These are phyloP conservation scores for Bombyx huttoni DNA, from an alignment of 2,888 invertebrate genomes.

Conservation along the genomic window DNA sequence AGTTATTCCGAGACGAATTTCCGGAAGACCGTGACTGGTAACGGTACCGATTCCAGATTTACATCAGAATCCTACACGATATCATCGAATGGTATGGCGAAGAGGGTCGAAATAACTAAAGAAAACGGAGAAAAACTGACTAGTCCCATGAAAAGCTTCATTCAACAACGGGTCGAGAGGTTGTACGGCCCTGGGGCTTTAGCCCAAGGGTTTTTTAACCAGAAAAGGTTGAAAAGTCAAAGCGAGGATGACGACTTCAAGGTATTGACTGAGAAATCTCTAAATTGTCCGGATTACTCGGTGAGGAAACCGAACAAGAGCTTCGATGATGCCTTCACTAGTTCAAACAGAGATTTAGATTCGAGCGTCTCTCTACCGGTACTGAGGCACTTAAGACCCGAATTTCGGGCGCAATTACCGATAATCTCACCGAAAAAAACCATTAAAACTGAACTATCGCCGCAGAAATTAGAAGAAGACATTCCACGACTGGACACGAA, in stretches of 20 bases:
- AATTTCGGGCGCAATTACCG: constrained; percentile 88
- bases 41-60: constrained; percentile 44
- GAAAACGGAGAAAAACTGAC: constrained; percentile 59
- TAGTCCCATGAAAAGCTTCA: constrained; percentile 80
- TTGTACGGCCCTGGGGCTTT: constrained; percentile 90
- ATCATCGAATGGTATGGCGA: constrained; percentile 59
- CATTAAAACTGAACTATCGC: constrained; percentile 40
- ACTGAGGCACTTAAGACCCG: constrained; percentile 85
- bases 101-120: constrained; percentile 59
- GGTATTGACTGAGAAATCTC: constrained; percentile 50
- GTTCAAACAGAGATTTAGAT: constrained; percentile 41
- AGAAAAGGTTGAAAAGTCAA: constrained; percentile 61
- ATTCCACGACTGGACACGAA: constrained; percentile 34
- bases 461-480: constrained; percentile 35
- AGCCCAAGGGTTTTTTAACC: constrained; percentile 87
- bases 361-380: constrained; percentile 76
- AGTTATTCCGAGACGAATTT: constrained; percentile 66
- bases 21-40: constrained; percentile 44
- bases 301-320: constrained; percentile 26
- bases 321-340: constrained; percentile 31
- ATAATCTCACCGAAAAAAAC: constrained; percentile 75
- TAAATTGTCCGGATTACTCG: constrained; percentile 41
- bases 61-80: constrained; percentile 60
- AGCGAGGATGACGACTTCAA: constrained; percentile 52
- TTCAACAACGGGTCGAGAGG: constrained; percentile 90